Conservation (phyloP, 2,888 invertebrate species). For the Schrankia costaestrigalis region DNA sequence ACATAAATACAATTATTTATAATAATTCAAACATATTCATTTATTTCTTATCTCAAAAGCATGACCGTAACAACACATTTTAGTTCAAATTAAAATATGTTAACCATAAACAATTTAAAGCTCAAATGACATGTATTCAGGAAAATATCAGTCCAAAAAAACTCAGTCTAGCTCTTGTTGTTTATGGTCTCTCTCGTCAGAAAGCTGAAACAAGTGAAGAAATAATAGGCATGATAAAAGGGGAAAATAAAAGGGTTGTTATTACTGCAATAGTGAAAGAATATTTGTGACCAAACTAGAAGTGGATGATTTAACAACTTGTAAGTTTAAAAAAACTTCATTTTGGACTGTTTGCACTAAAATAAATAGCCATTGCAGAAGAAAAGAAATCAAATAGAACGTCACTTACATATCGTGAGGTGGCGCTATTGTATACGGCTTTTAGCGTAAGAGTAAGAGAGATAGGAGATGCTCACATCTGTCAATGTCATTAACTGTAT, state of each 20-base stretch:
- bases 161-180: slow-evolving; percentile 5
- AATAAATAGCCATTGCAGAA: slow-evolving; percentile 30
- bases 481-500: slow-evolving; percentile 42
- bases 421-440: slow-evolving; percentile 35
- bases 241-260: slow-evolving; percentile 30
- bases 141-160: not conserved
- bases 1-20: too few relatives aligned
- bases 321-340: slow-evolving; percentile 29
- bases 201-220: slow-evolving; percentile 50
- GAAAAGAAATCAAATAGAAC: slow-evolving; percentile 34
- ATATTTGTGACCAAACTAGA: slow-evolving; percentile 32
- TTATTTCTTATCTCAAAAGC: too few relatives aligned
- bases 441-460: slow-evolving; percentile 33
- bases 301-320: slow-evolving; percentile 30
- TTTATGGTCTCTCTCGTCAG: slow-evolving; percentile 33
- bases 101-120: slow-evolving; percentile 2
- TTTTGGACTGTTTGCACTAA: slow-evolving; percentile 12
- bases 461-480: slow-evolving; percentile 28
- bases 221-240: slow-evolving; percentile 40
- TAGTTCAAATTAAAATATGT: too few relatives aligned
- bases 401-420: slow-evolving; percentile 29
- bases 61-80: too few relatives aligned
- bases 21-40: too few relatives aligned
- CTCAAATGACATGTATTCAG: not conserved
- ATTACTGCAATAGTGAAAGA: slow-evolving; percentile 29